A percentile compares a stretch with the other conserved stretches of the same genome.
These are phyloP conservation scores for Coremacera marginata DNA, from an alignment of 2,888 invertebrate genomes.

Conservation along the genomic window DNA sequence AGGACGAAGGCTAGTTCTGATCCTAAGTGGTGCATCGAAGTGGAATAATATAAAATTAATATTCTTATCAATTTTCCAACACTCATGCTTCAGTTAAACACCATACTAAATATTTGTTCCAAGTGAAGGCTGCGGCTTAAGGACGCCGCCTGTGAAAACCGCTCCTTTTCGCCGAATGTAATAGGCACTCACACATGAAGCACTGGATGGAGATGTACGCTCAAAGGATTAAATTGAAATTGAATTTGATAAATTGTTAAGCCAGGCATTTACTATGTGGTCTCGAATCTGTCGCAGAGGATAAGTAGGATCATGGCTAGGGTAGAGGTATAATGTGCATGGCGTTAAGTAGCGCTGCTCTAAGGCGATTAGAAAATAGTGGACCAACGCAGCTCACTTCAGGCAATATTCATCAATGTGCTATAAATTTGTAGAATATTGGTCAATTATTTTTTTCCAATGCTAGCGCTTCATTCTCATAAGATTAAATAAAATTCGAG, in stretches of 20 bases:
- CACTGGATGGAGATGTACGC: neutral
- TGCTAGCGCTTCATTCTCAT: too few species aligned
- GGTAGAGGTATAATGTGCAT: neutral
- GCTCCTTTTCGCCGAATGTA: neutral
- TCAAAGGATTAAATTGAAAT: conserved; percentile 30
- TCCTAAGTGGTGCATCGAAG: neutral
- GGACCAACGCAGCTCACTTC: too few species aligned
- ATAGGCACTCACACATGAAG: neutral
- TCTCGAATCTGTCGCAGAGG: neutral
- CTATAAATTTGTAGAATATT: too few species aligned
- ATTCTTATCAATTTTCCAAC: conserved; percentile 34
- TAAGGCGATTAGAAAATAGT: too few species aligned
- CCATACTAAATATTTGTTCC: neutral
- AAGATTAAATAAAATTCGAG: too few species aligned
- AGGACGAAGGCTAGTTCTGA: neutral
- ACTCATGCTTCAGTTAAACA: conserved; percentile 8
- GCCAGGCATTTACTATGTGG: conserved; percentile 16
- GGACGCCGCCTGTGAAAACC: neutral
- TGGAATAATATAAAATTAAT: conserved; percentile 16
- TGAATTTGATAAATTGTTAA: conserved; percentile 29
- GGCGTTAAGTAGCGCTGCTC: too few species aligned
- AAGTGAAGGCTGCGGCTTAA: neutral
- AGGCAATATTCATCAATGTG: too few species aligned
- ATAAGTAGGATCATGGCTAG: neutral
- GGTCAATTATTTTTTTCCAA: too few species aligned